Percentiles rank a stretch among this genome's conserved stretches.
These are phyloP conservation scores for Chydorus sphaericus DNA, from an alignment of 2,888 invertebrate species.

Conservation along the genomic window DNA sequence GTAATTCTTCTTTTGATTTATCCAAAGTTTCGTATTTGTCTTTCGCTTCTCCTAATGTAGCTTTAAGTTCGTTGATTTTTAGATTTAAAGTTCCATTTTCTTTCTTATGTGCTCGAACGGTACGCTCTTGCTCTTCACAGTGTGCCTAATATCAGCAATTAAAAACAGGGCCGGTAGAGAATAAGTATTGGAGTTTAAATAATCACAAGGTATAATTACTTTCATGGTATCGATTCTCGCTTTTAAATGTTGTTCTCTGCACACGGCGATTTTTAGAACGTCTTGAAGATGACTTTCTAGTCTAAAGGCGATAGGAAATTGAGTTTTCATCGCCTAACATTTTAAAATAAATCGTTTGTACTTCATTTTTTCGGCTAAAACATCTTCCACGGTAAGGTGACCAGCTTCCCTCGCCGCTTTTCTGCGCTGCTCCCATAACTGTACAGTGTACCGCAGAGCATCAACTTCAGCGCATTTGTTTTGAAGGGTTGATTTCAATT, in stretches of 20 bases:
- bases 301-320: too few relatives aligned
- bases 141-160: neutral
- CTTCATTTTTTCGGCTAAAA: neutral
- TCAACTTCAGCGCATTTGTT: neutral
- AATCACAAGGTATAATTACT: neutral
- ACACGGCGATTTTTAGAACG: neutral
- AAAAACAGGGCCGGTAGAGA: too few relatives aligned
- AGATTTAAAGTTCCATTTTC: neutral
- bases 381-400: neutral
- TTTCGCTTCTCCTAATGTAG: neutral
- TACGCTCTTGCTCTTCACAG: neutral
- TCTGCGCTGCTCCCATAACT: neutral
- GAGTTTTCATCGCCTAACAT: too few relatives aligned
- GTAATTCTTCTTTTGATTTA: neutral
- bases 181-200: too few relatives aligned
- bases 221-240: neutral
- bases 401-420: neutral
- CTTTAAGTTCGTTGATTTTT: neutral
- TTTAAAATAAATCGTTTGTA: too few relatives aligned
- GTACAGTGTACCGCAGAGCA: neutral
- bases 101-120: neutral
- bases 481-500: neutral
- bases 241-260: neutral
- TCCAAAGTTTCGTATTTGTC: neutral
- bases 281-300: neutral